Conservation (phyloP, 2,797 vertebrate genomes). For the Hydrophis major region DNA sequence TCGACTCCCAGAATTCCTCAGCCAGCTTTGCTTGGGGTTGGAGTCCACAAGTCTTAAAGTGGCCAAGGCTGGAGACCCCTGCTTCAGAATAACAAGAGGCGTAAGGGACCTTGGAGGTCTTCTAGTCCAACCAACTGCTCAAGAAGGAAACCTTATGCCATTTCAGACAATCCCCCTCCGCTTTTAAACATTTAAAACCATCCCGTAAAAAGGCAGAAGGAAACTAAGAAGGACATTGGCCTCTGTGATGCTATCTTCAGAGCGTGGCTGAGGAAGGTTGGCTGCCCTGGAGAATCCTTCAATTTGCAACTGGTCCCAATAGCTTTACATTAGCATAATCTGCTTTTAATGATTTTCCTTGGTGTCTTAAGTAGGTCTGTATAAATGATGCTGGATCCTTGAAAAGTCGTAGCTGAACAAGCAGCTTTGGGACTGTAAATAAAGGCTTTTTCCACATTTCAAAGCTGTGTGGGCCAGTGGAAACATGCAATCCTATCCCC, state of each 20-base stretch:
- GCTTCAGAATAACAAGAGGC: neutral
- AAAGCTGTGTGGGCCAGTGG: neutral
- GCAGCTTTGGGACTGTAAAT: neutral
- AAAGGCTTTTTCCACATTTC: neutral
- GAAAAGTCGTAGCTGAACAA: neutral
- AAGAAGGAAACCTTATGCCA: neutral
- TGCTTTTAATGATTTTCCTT: neutral
- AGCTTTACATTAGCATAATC: neutral
- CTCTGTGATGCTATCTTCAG: neutral
- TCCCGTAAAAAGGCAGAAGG: neutral
- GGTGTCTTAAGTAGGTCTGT: neutral
- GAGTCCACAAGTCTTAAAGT: no score
- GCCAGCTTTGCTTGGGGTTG: no score
- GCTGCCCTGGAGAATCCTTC: neutral
- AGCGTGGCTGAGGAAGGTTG: neutral
- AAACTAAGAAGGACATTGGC: neutral
- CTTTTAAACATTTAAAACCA: neutral
- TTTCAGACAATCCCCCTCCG: neutral
- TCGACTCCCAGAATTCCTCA: no score
- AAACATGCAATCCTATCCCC: neutral
- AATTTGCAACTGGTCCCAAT: neutral
- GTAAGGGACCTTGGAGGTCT: neutral
- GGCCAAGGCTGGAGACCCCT: no score
- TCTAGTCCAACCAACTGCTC: neutral
- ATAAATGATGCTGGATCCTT: neutral